A percentile compares a stretch with the other conserved stretches of the same genome.
Conservation (phyloP, 2,888 invertebrate species). For the Apamea anceps region DNA sequence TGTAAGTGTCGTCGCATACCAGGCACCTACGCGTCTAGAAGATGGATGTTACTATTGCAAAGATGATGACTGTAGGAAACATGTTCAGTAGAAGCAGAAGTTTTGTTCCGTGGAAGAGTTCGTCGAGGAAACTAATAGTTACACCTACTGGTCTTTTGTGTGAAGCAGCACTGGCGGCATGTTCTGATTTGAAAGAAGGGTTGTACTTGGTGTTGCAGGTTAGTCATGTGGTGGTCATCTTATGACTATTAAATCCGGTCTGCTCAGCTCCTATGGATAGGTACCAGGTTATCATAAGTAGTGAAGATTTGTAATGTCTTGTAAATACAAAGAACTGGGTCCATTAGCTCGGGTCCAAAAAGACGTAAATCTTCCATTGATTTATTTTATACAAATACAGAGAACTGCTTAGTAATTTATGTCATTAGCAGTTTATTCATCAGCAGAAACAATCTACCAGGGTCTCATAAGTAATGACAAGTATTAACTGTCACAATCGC, state of each 20-base stretch:
- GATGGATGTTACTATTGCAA: not conserved
- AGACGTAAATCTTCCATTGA: not conserved
- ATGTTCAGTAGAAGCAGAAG: not conserved
- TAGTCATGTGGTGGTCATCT: not conserved
- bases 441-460: slow-evolving; percentile 33
- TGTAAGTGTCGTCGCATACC: not conserved
- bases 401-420: not conserved
- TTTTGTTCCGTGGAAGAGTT: not conserved
- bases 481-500: slow-evolving; percentile 61
- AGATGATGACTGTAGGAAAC: not conserved
- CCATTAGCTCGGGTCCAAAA: not conserved
- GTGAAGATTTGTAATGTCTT: not conserved
- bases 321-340: not conserved
- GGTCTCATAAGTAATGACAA: slow-evolving; percentile 56
- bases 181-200: not conserved
- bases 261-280: not conserved
- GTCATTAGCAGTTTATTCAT: slow-evolving; percentile 26
- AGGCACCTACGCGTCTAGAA: not conserved
- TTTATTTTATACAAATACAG: not conserved
- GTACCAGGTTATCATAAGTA: not conserved
- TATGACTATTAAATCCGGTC: not conserved
- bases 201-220: not conserved
- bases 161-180: not conserved
- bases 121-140: not conserved
- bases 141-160: not conserved